A percentile compares a stretch with the other conserved stretches of the same genome.
Conservation (phyloP, 2,797 vertebrate species). For the Smutsia temminckii region DNA sequence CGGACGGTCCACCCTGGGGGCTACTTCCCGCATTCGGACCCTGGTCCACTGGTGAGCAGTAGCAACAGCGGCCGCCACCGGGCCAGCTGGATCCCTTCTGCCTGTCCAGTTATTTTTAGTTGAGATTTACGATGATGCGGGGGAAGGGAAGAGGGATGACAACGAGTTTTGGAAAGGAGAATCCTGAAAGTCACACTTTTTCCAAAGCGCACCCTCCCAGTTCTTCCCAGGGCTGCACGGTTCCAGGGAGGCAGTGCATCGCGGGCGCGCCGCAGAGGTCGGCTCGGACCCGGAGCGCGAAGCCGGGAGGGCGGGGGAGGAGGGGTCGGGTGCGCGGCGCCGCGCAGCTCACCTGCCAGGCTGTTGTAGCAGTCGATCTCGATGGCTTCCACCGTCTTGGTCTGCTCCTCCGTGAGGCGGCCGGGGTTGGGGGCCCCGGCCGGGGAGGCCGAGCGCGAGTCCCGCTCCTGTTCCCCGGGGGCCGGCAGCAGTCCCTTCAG, state of each 20-base stretch:
- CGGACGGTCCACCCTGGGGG: neutral
- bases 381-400: slow-evolving; percentile 94
- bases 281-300: neutral
- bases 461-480: slow-evolving; percentile 87
- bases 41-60: neutral
- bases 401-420: slow-evolving; percentile 94
- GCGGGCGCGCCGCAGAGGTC: neutral
- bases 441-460: slow-evolving; percentile 82
- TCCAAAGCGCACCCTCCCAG: neutral
- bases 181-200: slow-evolving; percentile 68
- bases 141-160: slow-evolving; percentile 19
- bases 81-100: neutral
- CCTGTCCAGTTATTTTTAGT: slow-evolving; percentile 46
- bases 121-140: neutral
- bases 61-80: neutral
- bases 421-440: slow-evolving; percentile 83
- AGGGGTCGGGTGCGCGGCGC: neutral
- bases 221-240: neutral
- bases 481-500: slow-evolving; percentile 92
- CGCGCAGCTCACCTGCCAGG: slow-evolving; percentile 90
- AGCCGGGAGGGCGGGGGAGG: neutral
- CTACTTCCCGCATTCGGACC: slow-evolving; percentile 14
- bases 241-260: neutral
- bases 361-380: slow-evolving; percentile 99
- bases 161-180: slow-evolving; percentile 29